Evolutionary conservation across 37 sponge, comb jelly and placozoan genomes (phyloP), one percentile per base, ranked within the genome.

Genomic region (Beroe forskalii): DNA sequence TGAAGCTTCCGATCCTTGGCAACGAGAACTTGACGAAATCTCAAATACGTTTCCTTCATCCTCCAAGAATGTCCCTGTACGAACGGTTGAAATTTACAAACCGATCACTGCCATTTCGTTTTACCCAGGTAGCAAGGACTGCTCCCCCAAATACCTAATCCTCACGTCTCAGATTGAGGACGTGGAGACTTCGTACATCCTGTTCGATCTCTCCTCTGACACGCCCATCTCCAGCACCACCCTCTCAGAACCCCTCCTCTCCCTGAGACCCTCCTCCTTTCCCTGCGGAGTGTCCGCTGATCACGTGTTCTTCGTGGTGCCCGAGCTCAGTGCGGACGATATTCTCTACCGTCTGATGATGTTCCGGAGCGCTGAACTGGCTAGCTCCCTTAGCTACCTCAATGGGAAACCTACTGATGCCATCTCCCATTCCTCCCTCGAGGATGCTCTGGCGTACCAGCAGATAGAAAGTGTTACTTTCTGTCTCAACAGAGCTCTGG

Each of bases 381-480:
- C 86, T 1, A 80, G 86, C 55, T 41, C 55, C 0, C 55, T 80
- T 12, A 80, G 19, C 35, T n/a, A 80, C 24, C 55, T 80, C 8
- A 80, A 80, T 25, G 48, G 48, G 48, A 80, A 44, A 80, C 86
- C 86, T 9, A 80, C 86, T 9, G 86, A 80, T 37, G 35, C 38
- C 1, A 80, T 80, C 37, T 44, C 55, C 42, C 86, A 80, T 30
- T 80, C 86, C 1, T 80, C 86, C 40, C 86, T 80, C n/a, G 23
- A 32, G 24, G 38, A 80, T 41, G 86, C 86, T 44, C 86, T 80
- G 4, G 35, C 86, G 3, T 80, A 80, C 28, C 86, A 80, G 55
- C 86, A 80, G 86, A 80, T 80, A 4, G 86, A 80, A 27, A 80
- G 86, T 43, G 55, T 80, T 28, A 80, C 28, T 27, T 80, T 80